These are phyloP conservation scores for Hippoglossus hippoglossus DNA, from an alignment of 2,797 vertebrate species.

Conservation along the genomic window DNA sequence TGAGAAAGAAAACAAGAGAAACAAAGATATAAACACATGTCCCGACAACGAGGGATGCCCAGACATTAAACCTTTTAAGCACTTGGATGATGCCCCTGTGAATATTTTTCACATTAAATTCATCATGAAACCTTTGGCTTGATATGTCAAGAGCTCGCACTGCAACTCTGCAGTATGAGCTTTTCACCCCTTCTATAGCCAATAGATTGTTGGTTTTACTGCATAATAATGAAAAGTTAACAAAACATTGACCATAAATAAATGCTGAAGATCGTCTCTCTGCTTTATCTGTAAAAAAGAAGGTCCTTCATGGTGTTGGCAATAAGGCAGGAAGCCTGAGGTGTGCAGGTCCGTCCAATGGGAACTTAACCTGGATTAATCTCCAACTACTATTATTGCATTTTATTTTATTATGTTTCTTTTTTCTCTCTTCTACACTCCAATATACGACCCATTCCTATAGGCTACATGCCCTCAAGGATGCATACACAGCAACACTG, in stretches of 20 bases:
- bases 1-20: not conserved
- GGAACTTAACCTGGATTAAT: not conserved
- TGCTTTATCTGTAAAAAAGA: not conserved
- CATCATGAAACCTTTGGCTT: too few relatives aligned
- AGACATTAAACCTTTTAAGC: not conserved
- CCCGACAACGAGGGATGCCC: not conserved
- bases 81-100: not conserved
- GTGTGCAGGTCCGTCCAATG: not conserved
- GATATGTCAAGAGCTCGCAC: too few relatives aligned
- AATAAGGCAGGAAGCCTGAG: too few relatives aligned
- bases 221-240: too few relatives aligned
- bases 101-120: not conserved
- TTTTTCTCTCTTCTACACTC: not conserved
- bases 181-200: too few relatives aligned
- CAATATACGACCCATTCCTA: not conserved
- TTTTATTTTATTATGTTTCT: too few relatives aligned
- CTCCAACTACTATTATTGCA: not conserved
- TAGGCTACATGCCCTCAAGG: too few relatives aligned
- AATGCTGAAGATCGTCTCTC: not conserved
- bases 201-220: too few relatives aligned
- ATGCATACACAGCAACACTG: not conserved
- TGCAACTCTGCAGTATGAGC: too few relatives aligned
- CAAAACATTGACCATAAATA: not conserved
- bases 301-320: not conserved
- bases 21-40: not conserved